Percentiles rank a stretch among this genome's conserved stretches.
These are phyloP conservation scores for Hylaea fasciaria DNA, from an alignment of 2,888 invertebrate species.

Conservation along the genomic window DNA sequence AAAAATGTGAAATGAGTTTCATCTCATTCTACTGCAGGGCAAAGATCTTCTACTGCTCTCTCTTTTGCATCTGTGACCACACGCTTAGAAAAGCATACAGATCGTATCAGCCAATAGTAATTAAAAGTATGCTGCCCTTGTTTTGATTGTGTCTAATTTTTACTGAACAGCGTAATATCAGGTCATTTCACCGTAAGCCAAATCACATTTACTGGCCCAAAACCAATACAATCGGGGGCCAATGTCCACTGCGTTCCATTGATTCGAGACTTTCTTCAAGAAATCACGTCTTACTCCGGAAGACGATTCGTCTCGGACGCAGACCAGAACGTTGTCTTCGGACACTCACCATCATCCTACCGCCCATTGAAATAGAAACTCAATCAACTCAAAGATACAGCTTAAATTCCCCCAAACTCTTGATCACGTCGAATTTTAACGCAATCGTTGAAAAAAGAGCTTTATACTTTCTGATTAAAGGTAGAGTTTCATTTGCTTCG, in stretches of 20 bases:
- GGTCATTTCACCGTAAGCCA: background rate
- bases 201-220: slow-evolving; percentile 47
- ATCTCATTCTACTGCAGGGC: no score
- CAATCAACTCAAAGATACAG: slow-evolving; percentile 1
- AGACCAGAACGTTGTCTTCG: slow-evolving; percentile 71
- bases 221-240: slow-evolving; percentile 71
- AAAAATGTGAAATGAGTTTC: no score
- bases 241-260: slow-evolving; percentile 80
- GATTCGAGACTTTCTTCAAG: slow-evolving; percentile 79
- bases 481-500: slow-evolving; percentile 38
- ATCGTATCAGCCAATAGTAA: no score
- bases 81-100: no score
- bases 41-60: no score
- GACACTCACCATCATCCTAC: slow-evolving; percentile 56
- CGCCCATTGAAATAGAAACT: slow-evolving; percentile 44
- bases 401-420: slow-evolving; percentile 1
- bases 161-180: background rate
- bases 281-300: slow-evolving; percentile 83
- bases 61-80: no score
- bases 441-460: slow-evolving; percentile 31
- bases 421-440: background rate
- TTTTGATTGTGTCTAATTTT: no score
- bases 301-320: slow-evolving; percentile 80
- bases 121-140: no score
- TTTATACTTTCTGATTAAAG: slow-evolving; percentile 22